Evolutionary conservation across 2,888 invertebrate genomes (phyloP).

Genomic region (Caenorhabditis angaria): DNA sequence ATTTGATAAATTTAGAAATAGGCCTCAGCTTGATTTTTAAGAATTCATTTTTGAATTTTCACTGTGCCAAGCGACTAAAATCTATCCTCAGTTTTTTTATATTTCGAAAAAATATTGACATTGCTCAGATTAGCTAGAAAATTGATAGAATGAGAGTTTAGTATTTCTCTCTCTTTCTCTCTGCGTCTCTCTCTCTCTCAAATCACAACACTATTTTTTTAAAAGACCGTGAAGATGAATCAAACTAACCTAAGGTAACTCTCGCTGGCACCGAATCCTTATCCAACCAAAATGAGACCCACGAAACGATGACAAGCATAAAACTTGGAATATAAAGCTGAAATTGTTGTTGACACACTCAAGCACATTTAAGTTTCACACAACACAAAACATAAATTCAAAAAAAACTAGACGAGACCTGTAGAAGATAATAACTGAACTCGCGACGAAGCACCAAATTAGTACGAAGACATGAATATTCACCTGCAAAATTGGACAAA

Average conservation of each 20-base stretch:
- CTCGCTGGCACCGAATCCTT: slow-evolving; percentile 72
- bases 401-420: slow-evolving; percentile 24
- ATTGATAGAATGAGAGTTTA: background rate
- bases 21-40: too few relatives aligned
- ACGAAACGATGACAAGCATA: slow-evolving; percentile 83
- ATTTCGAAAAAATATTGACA: too few relatives aligned
- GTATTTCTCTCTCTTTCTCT: background rate
- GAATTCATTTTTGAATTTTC: too few relatives aligned
- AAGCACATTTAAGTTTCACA: slow-evolving; percentile 97
- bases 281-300: slow-evolving; percentile 68
- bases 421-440: slow-evolving; percentile 78
- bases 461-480: slow-evolving; percentile 69
- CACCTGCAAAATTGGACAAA: slow-evolving; percentile 48
- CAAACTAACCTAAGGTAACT: slow-evolving; percentile 63
- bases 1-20: too few relatives aligned
- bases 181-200: background rate
- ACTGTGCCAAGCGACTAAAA: too few relatives aligned
- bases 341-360: slow-evolving; percentile 83
- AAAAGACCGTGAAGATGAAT: background rate
- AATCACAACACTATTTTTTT: too few relatives aligned
- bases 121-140: background rate
- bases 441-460: slow-evolving; percentile 78
- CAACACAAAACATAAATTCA: slow-evolving; percentile 84
- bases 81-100: too few relatives aligned
- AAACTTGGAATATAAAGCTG: slow-evolving; percentile 92